These are phyloP conservation scores for Pangasius larnaudii DNA, from an alignment of 2,797 vertebrate genomes.

Conservation along the genomic window DNA sequence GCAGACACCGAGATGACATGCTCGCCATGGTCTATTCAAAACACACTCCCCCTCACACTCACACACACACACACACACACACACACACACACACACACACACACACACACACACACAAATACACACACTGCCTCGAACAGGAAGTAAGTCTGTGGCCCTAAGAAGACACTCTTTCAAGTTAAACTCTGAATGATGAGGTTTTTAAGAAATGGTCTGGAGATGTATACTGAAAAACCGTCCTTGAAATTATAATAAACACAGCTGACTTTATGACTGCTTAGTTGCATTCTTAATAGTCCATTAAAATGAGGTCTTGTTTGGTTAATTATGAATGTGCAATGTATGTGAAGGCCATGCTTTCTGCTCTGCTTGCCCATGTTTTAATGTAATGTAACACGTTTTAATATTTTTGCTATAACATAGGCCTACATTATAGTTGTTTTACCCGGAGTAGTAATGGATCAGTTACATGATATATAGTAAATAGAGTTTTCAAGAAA, in stretches of 20 bases:
- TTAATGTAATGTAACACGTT: not conserved
- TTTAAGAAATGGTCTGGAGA: not conserved
- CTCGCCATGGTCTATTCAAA: not conserved
- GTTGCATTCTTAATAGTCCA: not conserved
- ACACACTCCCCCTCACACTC: conserved; percentile 51
- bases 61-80: conserved; percentile 58
- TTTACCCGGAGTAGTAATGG: not conserved
- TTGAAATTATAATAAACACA: not conserved
- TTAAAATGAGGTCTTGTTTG: not conserved
- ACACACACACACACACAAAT: conserved; percentile 59
- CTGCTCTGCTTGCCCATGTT: not conserved
- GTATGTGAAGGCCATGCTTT: not conserved
- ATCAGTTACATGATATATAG: not conserved
- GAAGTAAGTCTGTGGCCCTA: conserved; percentile 50
- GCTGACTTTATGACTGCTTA: not conserved
- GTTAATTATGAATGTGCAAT: not conserved
- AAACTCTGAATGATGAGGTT: not conserved
- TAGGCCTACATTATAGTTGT: not conserved
- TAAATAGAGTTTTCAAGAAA: not conserved
- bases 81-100: conserved; percentile 56
- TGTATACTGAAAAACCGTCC: not conserved
- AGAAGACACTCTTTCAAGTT: not conserved
- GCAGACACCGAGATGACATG: not conserved
- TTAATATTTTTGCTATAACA: not conserved
- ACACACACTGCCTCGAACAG: conserved; percentile 58